Base-by-base conservation (phyloP, 1,140 invertebrate genomes). In the Nephila pilipes region DNA sequence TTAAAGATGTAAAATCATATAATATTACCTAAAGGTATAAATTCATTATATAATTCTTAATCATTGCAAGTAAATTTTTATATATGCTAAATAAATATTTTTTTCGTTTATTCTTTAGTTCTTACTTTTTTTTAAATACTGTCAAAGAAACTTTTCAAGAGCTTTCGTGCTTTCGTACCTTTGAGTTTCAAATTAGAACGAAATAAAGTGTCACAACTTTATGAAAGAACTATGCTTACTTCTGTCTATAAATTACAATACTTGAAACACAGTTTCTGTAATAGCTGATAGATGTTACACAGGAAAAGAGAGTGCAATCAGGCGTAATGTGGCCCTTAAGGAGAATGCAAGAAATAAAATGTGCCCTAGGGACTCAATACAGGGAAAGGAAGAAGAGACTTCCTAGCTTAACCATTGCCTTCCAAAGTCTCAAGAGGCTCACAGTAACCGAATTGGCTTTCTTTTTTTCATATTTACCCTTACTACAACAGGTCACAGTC, bases 381-480 rank as follows among this genome's bases (percentile, higher is more conserved):
- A 32, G 69, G 3, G 36, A 75, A 18, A 75, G 14, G 25, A 32
- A 14, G 63, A 75, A 75, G 69, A 36, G 29, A 36, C 29, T 75
- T 75, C 69, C 46, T 75, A 18, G 29, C 29, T 16, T 75, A 75
- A 29, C 12, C 69, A 75, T 29, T 75, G 69, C 12, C 18, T 75
- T 20, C 18, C 69, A 29, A 36, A 75, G 25, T 75, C 69, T 75
- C 69, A 75, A 75, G 69, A 75, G 69, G 32, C 5, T 4, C 32
- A 29, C 16, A 36, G 32, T 75, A 75, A 75, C 29, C 29, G 32
- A 75, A 75, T 75, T 75, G 69, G 69, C 29, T 75, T 75, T 32
- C 32, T 75, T 75, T 54, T 83, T 83, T 83, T 83, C 80, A 83
- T 83, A 83, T 83, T 83, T 83, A 55, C 80, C 20, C 38, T 83